A percentile compares a stretch with the other conserved stretches of the same genome.
phyloP scores from a whole-genome alignment of 64 coral and sea anemone genomes.

The Porites lutea region DNA sequence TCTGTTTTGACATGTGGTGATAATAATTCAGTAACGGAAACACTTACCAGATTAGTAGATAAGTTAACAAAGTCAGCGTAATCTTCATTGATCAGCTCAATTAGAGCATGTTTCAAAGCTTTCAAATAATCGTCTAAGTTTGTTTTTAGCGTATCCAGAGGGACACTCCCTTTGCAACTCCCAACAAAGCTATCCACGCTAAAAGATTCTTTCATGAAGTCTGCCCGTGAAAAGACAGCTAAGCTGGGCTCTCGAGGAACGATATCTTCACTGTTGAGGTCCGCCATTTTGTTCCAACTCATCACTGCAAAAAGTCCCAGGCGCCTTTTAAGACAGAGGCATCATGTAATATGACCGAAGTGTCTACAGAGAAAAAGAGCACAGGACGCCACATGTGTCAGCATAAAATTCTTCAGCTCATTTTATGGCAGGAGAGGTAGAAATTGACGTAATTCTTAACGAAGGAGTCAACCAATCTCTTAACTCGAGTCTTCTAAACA shows the following conservation, averaged over 20 bases:
- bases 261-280: slow-evolving; percentile 58
- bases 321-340: neutral
- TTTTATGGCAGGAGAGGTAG: slow-evolving; percentile 34
- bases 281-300: slow-evolving; percentile 95
- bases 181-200: slow-evolving; percentile 92
- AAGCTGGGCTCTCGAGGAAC: slow-evolving; percentile 77
- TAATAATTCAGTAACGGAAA: neutral
- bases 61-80: slow-evolving; percentile 99
- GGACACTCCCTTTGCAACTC: slow-evolving; percentile 79
- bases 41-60: slow-evolving; percentile 95
- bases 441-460: slow-evolving; percentile 68
- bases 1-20: neutral
- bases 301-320: slow-evolving; percentile 27
- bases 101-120: slow-evolving; percentile 89
- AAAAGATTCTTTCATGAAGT: slow-evolving; percentile 89
- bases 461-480: slow-evolving; percentile 32
- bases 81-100: slow-evolving; percentile 98
- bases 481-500: slow-evolving; percentile 44
- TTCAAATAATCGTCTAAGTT: slow-evolving; percentile 97
- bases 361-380: neutral
- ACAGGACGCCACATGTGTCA: neutral
- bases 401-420: neutral
- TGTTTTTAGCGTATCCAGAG: slow-evolving; percentile 78
- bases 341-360: neutral
- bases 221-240: slow-evolving; percentile 84